Conservation (phyloP, 1,140 invertebrate species). For the Saccostrea cuccullata region DNA sequence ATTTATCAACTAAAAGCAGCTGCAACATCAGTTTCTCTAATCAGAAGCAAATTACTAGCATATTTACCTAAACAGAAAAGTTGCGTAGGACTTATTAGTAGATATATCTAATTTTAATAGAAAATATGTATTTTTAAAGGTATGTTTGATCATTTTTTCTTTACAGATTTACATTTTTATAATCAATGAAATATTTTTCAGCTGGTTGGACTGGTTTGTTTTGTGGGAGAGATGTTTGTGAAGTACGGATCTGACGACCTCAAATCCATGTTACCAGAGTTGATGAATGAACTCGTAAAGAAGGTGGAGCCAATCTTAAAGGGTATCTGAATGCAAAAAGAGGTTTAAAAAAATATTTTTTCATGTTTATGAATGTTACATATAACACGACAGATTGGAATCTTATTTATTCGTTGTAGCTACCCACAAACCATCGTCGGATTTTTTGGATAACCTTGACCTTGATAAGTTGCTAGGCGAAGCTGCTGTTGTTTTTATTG, state of each 20-base stretch:
- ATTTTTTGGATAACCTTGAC: constrained; percentile 27
- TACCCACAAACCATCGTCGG: neutral
- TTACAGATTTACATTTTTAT: too few species aligned
- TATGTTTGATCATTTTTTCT: too few species aligned
- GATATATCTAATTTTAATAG: too few species aligned
- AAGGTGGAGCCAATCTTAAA: constrained; percentile 18
- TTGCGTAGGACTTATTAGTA: too few species aligned
- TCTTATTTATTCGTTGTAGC: neutral
- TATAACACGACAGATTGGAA: too few species aligned
- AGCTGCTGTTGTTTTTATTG: constrained; percentile 23
- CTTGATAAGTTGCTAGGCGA: constrained; percentile 29
- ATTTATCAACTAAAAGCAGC: too few species aligned
- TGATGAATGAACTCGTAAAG: constrained; percentile 23
- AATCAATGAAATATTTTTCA: neutral
- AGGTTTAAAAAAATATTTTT: too few species aligned
- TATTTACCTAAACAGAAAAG: too few species aligned
- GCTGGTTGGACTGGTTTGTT: neutral
- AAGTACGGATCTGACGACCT: constrained; percentile 27
- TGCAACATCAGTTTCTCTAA: too few species aligned
- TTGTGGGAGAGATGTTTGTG: constrained; percentile 21
- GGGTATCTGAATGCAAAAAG: neutral
- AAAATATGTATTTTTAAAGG: neutral
- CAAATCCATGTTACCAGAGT: neutral
- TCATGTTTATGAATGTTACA: too few species aligned
- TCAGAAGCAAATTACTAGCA: too few species aligned